phyloP scores from a whole-genome alignment of 2,797 vertebrate genomes.

The Leuciscus waleckii region DNA sequence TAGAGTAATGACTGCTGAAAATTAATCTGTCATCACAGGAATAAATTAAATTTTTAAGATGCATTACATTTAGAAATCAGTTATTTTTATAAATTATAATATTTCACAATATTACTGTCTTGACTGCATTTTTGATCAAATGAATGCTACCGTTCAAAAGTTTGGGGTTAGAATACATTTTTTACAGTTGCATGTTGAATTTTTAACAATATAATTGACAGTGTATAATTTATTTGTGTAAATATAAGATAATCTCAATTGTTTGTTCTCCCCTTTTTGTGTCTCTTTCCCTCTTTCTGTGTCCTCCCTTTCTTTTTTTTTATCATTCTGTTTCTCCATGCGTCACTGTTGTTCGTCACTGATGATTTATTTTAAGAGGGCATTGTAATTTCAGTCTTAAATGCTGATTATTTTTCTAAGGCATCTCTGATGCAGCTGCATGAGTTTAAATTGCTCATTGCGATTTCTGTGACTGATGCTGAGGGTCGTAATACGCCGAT shows the following conservation, averaged over 20 bases:
- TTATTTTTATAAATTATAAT: not conserved
- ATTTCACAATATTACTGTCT: no score
- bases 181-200: no score
- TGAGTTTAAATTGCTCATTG: conserved; percentile 13
- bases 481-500: conserved; percentile 10
- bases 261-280: not conserved
- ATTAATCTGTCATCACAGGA: not conserved
- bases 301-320: not conserved
- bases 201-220: no score
- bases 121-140: no score
- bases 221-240: no score
- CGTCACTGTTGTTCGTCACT: conserved; percentile 38
- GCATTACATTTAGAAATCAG: no score
- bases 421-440: conserved; percentile 51
- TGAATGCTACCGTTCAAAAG: no score
- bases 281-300: not conserved
- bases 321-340: not conserved
- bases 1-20: not conserved
- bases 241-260: not conserved
- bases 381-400: conserved; percentile 58
- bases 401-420: conserved; percentile 57
- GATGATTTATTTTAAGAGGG: conserved; percentile 63
- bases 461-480: not conserved
- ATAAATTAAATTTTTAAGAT: not conserved
- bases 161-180: no score